Evolutionary conservation across 2,797 vertebrate species (phyloP), one percentile per base, ranked within the genome.

Genomic region (Xerus rutilus): DNA sequence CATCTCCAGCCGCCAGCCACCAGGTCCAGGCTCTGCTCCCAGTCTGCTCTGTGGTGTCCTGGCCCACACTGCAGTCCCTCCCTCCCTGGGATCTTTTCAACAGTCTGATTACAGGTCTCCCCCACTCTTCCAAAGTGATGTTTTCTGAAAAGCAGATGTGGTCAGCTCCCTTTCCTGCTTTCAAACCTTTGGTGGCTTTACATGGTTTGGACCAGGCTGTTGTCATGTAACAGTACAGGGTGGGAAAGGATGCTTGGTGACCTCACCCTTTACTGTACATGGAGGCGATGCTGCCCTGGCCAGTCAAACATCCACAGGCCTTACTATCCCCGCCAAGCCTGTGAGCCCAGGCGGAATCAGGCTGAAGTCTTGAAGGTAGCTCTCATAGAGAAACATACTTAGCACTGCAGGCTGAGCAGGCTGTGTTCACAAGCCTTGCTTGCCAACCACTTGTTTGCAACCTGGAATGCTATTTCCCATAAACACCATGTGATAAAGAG

Each of bases 401-500:
- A 9, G 49, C 17, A 23, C 64, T n/a, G 35, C 62, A 43, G 72
- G 93, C 47, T 79, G 23, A 93, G 72, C 45, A 57, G 62, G 64
- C n/a, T n/a, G 32, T 45, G 35, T 12, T 49, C 82, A 90, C 9
- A 47, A 25, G 86, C 45, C 70, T 96, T 17, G 15, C 43, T 64
- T 39, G 73, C 62, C 18, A 35, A 25, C 79, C 47, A 52, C 54
- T 65, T 30, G 49, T 62, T 35, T 79, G 83, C 83, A 91, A 77
- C 20, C 74, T 49, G 79, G 78, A 74, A 70, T 62, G 69, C 65
- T 76, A 30, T 47, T 91, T 95, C 69, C 86, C 54, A 92, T 67
- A 67, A 95, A 59, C 18, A 43, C 25, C n/a, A 30, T 0, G 59
- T 49, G 67, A 91, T 5, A 54, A 62, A 45, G 54, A 28, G 18